These are phyloP conservation scores for Sebastes itinus DNA, from an alignment of 2,797 vertebrate genomes.

Conservation along the genomic window DNA sequence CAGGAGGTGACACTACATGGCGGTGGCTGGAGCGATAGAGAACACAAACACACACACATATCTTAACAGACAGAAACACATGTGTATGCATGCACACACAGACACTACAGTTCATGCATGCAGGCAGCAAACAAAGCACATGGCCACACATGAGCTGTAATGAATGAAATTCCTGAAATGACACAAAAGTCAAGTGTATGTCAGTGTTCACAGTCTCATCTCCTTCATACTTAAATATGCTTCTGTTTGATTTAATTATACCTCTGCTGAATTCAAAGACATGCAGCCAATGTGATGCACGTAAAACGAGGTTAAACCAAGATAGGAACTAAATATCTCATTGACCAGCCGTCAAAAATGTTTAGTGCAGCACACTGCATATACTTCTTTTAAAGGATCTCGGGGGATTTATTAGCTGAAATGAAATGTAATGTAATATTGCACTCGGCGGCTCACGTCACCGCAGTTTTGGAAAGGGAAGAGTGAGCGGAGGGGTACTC, in stretches of 20 bases:
- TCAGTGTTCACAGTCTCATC: neutral
- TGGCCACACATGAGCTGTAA: neutral
- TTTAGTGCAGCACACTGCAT: neutral
- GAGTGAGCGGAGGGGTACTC: too few species aligned
- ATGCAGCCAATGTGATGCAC: neutral
- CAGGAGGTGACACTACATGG: constrained; percentile 1
- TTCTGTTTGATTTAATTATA: neutral
- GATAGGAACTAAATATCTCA: neutral
- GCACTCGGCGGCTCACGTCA: neutral
- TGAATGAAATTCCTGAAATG: constrained; percentile 25
- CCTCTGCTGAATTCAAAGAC: neutral
- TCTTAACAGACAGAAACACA: neutral
- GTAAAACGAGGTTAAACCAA: neutral
- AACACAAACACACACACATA: neutral
- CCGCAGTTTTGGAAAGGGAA: neutral
- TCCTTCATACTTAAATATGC: neutral
- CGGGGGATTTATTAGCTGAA: too few species aligned
- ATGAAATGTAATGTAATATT: too few species aligned
- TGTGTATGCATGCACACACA: neutral
- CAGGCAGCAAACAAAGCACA: constrained; percentile 17
- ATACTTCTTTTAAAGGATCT: neutral
- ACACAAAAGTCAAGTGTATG: neutral
- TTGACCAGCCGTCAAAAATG: neutral
- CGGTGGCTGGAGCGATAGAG: neutral
- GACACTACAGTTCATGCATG: neutral